Evolutionary conservation across 2,113 vertebrate genomes (phyloP), one percentile per base, ranked within the genome.

Genomic region (Chlamydotis undulata): DNA sequence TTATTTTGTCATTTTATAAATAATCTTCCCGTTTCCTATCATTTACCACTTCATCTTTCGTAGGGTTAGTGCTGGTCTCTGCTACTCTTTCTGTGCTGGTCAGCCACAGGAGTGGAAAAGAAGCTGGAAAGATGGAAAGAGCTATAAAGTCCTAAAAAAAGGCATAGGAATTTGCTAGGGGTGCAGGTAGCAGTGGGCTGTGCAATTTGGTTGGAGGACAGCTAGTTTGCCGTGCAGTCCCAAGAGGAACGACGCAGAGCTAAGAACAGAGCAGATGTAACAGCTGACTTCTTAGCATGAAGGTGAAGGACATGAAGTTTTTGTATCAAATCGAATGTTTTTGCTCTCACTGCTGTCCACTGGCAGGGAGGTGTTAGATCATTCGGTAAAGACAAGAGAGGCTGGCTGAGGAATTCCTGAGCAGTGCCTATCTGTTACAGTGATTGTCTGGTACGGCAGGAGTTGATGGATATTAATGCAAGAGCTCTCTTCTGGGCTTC

Each of bases 11-110:
- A 45, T 55, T 90, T 80, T 86, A 77, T 79, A 87, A 84, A 84
- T 89, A 80, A 65, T 83, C 71, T 80, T 95, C 53, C 53, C 19
- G 77, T 86, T 95, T 90, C 92, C 82, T 90, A 49, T 86, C 83
- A 47, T 45, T 87, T 88, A 47, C n/a, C 67, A 25, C 75, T 86
- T 86, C 29, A 14, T 60, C 63, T 86, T 50, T 77, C 19, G 1
- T 19, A 53, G 22, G 33, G 31, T 80, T 88, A 49, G 39, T 31
- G 45, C 52, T 64, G 65, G 57, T 29, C 41, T 82, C 41, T 41
- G 35, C 47, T 73, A 12, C 21, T 33, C n/a, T 39, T 68, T 85
- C 68, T 41, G 33, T 65, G 33, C 50, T 24, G 59, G 49, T 85
- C 21, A 47, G 19, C 56, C 52, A 47, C 59, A 39, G 29, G 29